A percentile compares a stretch with the other conserved stretches of the same genome.
Conservation (phyloP, 1,140 invertebrate species). For the Bombus pyrosoma region DNA sequence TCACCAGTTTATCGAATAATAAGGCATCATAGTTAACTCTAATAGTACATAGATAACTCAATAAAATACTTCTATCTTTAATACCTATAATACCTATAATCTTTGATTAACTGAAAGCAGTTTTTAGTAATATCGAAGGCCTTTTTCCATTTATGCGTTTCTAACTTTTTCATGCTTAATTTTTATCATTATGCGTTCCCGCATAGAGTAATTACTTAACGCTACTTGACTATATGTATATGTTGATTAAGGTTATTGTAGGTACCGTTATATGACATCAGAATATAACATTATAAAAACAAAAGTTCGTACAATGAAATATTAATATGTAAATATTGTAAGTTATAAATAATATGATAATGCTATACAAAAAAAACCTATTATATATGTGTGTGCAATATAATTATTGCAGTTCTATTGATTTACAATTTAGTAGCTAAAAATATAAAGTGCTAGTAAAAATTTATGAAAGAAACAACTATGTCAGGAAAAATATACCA, state of each 20-base stretch:
- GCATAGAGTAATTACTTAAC: neutral
- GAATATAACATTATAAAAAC: neutral
- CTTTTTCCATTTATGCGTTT: neutral
- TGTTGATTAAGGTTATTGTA: neutral
- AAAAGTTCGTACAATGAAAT: neutral
- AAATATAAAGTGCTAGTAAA: neutral
- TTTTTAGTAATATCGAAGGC: neutral
- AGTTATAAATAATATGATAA: neutral
- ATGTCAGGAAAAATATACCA: neutral
- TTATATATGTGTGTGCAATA: neutral
- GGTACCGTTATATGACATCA: neutral
- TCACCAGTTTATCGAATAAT: neutral
- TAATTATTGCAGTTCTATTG: neutral
- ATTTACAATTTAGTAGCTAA: neutral
- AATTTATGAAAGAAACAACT: neutral
- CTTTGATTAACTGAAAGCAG: neutral
- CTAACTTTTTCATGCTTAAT: neutral
- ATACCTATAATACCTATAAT: neutral
- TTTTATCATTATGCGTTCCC: neutral
- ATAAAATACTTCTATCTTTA: neutral
- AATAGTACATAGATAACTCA: neutral
- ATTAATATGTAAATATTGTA: neutral
- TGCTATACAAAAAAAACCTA: no score
- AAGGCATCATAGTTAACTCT: no score
- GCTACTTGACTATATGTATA: neutral